Conservation (phyloP, 2,888 invertebrate species). For the Spodoptera exigua region DNA sequence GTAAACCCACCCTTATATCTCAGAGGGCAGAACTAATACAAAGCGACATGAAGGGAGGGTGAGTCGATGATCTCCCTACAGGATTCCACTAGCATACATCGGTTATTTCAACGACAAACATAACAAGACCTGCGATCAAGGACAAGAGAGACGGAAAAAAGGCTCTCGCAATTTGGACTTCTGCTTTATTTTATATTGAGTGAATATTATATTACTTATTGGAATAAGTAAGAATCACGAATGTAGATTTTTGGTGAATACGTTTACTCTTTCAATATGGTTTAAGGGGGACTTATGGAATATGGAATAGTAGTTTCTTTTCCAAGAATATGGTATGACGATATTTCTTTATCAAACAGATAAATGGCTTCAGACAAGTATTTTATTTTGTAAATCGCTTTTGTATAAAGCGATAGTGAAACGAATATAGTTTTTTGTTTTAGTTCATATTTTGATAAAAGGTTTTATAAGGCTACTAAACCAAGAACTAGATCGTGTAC, state of each 20-base stretch:
- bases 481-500: no score
- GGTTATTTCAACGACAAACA: slow-evolving; percentile 57
- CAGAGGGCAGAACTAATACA: slow-evolving; percentile 66
- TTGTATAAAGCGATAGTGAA: slow-evolving; percentile 1
- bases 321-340: slow-evolving; percentile 21
- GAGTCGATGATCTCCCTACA: slow-evolving; percentile 66
- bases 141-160: background rate
- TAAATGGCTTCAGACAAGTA: slow-evolving; percentile 1
- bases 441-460: no score
- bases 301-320: slow-evolving; percentile 34
- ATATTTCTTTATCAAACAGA: slow-evolving; percentile 12
- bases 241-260: slow-evolving; percentile 68
- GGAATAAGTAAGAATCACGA: slow-evolving; percentile 71
- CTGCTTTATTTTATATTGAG: slow-evolving; percentile 60
- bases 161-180: slow-evolving; percentile 52
- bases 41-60: slow-evolving; percentile 67
- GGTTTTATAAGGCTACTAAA: no score
- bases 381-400: slow-evolving; percentile 12
- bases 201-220: slow-evolving; percentile 72
- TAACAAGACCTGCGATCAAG: slow-evolving; percentile 38
- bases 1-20: slow-evolving; percentile 60
- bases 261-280: slow-evolving; percentile 65
- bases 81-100: slow-evolving; percentile 64
- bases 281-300: slow-evolving; percentile 41
- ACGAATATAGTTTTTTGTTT: background rate